These are phyloP conservation scores for Plebejus argus DNA, from an alignment of 2,888 invertebrate genomes.

Conservation along the genomic window DNA sequence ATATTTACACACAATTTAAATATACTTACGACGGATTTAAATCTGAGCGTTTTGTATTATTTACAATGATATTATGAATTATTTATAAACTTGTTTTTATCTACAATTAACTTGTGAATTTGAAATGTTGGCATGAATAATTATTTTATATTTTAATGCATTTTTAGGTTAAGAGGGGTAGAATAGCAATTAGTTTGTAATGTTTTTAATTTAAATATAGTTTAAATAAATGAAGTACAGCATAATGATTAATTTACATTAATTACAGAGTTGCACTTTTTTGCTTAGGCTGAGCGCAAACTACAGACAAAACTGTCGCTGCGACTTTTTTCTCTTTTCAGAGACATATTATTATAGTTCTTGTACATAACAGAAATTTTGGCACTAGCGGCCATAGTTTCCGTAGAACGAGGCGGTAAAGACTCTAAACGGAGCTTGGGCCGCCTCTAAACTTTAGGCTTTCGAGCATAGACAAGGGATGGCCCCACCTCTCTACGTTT, in stretches of 20 bases:
- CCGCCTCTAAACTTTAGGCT: too few species aligned
- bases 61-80: neutral
- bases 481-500: too few species aligned
- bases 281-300: neutral
- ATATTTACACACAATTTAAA: slow-evolving; percentile 13
- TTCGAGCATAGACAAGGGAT: too few species aligned
- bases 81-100: neutral
- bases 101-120: neutral
- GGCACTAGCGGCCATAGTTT: too few species aligned
- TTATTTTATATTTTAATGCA: slow-evolving; percentile 20
- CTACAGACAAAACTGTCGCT: neutral
- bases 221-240: neutral
- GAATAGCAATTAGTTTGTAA: slow-evolving; percentile 13
- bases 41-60: neutral
- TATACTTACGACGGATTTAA: neutral
- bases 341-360: neutral
- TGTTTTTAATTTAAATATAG: slow-evolving; percentile 15
- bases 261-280: slow-evolving; percentile 2
- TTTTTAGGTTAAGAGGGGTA: slow-evolving; percentile 23
- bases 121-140: slow-evolving; percentile 14
- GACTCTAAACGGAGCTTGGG: too few species aligned
- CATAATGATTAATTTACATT: neutral
- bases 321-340: neutral
- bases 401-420: too few species aligned
- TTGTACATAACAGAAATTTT: neutral